Evolutionary conservation across 53 echinoderm and acorn worm genomes (phyloP), one percentile per base, ranked within the genome.

Genomic region (Luidia sarsii): DNA sequence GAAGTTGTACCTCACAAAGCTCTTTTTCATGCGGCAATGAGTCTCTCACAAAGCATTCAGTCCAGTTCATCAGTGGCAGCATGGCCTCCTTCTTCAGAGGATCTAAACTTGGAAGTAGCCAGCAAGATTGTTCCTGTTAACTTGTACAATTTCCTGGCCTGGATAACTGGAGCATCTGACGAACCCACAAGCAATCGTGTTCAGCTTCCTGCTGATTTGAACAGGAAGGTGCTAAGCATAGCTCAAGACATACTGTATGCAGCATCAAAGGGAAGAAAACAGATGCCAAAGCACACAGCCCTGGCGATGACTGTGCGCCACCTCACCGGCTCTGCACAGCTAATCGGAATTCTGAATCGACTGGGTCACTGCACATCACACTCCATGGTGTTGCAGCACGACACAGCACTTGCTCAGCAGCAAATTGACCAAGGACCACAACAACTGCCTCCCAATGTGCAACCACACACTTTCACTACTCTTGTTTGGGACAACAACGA

Each of bases 401-500:
- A 92, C 48, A 92, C 89, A 37, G 86, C 88, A 2, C 52, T 89
- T 14, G 70, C 57, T 29, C 7, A 19, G 22, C 71, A 84, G 43
- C 34, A 83, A 71, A 71, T 62, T 2, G 25, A 55, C 15, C 41
- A 10, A 25, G 72, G 84, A 39, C 46, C 61, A 13, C 32, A 15
- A 9, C 22, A 14, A 14, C n/a, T 83, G 13, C 84, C 84, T 46
- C 27, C 84, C n/a, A 65, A 33, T 25, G 24, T 85, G 33, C 54
- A 85, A 59, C 25, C 79, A 48, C 53, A 61, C 10, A 34, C 48
- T 37, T 88, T 53, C 43, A 85, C 81, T 49, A 92, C 92, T 24
- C 35, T 87, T 21, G 67, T 87, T 34, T 92, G 92, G 92, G 92
- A 92, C 38, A 92, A 89, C 52, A 88, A 82, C 41, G 77, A 85